Base-by-base conservation (phyloP, 1,140 invertebrate species). In the Psilanteris sp. region DNA sequence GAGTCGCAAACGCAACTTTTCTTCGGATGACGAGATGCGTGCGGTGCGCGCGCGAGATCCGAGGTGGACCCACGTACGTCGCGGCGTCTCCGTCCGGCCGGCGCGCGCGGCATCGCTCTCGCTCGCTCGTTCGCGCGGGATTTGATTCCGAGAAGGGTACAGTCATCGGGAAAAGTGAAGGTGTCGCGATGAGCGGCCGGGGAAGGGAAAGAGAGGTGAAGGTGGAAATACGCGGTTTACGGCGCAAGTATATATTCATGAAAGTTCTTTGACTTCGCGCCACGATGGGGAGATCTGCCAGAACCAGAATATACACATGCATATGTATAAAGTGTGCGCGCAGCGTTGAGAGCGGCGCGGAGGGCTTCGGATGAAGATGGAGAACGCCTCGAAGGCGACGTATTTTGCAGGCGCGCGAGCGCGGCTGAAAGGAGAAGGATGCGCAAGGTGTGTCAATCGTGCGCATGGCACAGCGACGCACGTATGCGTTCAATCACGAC, bases 141-240 rank as follows among this genome's bases (percentile, higher is more conserved):
- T 81, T 61, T 54, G 66, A 79, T 86, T 88, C 86, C 80, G 37
- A 86, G 86, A 87, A 86, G 68, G 57, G 85, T 88, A 87, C 85
- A 88, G 84, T 87, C 86, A 67, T 75, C 16, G 72, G 55, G 75
- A 85, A 82, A 85, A 87, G 81, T 83, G 79, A 78, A 74, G 75
- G 62, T 66, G 50, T 48, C 43, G 62, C 29, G 75, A 52, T 71
- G 59, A 62, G 52, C 46, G 27, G 41, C 59, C 7, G 46, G 22
- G 39, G 55, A 22, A 61, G 26, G 55, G 43, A 37, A 46, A 61
- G 14, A 46, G 27, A n/a, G 36, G 24, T 15, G 39, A 59, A 73
- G 61, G 67, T 77, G 74, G 68, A 81, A 74, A 76, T 73, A 72
- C 15, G 54, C 64, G 50, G 44, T 68, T 78, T 80, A 66, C 71